Conservation (phyloP, 2,888 invertebrate species). For the Ochropleura leucogaster region DNA sequence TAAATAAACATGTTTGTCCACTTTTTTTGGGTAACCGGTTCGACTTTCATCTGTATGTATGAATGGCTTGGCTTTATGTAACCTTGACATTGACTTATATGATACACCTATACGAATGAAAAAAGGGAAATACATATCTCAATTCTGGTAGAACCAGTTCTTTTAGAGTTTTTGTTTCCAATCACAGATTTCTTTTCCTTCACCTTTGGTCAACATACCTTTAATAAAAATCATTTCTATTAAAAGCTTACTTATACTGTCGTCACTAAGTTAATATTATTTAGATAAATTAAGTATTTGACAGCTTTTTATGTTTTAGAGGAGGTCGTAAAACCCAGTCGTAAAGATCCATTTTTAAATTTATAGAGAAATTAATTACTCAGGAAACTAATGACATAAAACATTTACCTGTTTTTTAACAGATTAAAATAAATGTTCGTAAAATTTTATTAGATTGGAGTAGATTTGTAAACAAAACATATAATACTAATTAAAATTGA, state of each 20-base stretch:
- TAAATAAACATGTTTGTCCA: slow-evolving; percentile 29
- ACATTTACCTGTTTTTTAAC: background rate
- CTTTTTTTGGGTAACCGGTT: slow-evolving; percentile 23
- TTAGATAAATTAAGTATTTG: background rate
- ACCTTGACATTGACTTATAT: slow-evolving; percentile 28
- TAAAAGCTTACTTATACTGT: background rate
- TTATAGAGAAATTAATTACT: background rate
- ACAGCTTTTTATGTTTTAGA: background rate
- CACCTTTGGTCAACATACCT: background rate
- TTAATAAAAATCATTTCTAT: slow-evolving; percentile 3
- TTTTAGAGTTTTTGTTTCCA: background rate
- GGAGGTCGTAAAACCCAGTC: background rate
- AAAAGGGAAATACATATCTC: background rate
- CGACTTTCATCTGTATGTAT: slow-evolving; percentile 36
- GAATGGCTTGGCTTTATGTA: slow-evolving; percentile 4
- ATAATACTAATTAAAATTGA: background rate
- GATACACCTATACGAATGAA: background rate
- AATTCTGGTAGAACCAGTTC: background rate
- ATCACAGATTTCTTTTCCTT: background rate
- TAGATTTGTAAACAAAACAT: background rate
- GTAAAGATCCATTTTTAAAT: background rate
- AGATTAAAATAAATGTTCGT: slow-evolving; percentile 3
- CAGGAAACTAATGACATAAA: background rate
- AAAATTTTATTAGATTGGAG: background rate
- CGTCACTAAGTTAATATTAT: background rate